Conservation (phyloP, 2,797 vertebrate species). For the Diglossa cyanea region DNA sequence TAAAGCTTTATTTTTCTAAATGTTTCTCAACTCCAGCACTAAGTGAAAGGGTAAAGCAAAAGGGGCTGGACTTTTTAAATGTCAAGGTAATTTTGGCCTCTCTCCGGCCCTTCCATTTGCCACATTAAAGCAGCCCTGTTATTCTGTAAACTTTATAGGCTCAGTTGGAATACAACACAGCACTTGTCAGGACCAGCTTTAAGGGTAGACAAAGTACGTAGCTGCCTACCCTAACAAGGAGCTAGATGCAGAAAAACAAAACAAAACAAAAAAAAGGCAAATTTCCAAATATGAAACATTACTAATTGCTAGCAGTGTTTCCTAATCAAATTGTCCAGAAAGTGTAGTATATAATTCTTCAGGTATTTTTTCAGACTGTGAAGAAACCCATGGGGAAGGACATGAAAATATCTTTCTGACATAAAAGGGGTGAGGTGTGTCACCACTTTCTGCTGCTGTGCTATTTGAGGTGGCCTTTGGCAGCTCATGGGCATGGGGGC, state of each 20-base stretch:
- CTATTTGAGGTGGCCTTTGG: background rate
- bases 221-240: background rate
- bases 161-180: background rate
- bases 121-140: conserved; percentile 34
- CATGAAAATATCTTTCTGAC: background rate
- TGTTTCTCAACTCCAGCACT: conserved; percentile 9
- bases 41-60: conserved; percentile 6
- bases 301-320: background rate
- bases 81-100: conserved; percentile 26
- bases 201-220: background rate
- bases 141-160: conserved; percentile 6
- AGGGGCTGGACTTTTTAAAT: conserved; percentile 26
- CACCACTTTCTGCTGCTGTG: background rate
- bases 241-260: background rate
- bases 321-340: background rate
- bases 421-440: background rate
- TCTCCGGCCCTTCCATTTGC: background rate
- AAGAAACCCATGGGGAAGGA: background rate
- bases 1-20: conserved; percentile 27
- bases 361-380: background rate
- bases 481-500: background rate
- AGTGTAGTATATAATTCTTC: background rate
- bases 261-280: background rate
- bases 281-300: background rate
- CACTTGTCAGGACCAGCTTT: background rate